Evolutionary conservation across 2,888 invertebrate species (phyloP).

Genomic region (Sepiola atlantica): DNA sequence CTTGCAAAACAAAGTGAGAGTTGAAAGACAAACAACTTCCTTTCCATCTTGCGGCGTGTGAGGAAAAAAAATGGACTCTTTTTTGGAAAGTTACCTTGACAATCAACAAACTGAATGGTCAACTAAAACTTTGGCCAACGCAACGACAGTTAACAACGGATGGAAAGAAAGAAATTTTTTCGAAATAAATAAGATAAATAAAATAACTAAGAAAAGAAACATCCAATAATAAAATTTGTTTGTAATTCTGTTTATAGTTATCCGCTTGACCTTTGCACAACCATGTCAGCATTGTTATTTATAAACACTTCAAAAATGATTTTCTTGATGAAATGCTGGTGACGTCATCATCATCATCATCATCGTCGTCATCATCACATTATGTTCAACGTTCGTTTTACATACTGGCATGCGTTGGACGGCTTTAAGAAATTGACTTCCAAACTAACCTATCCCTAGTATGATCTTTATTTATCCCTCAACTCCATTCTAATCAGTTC

Average conservation of each 20-base stretch:
- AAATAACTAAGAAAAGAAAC: not conserved
- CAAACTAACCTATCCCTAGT: no score
- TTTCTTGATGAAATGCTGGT: not conserved
- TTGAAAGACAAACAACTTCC: not conserved
- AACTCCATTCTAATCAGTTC: no score
- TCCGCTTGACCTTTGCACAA: not conserved
- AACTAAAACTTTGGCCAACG: not conserved
- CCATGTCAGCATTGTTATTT: not conserved
- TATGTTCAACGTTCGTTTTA: no score
- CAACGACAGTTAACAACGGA: not conserved
- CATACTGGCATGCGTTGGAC: no score
- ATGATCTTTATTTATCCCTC: no score
- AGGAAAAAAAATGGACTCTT: not conserved
- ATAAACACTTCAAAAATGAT: not conserved
- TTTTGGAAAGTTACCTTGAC: not conserved
- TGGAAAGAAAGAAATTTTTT: not conserved
- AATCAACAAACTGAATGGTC: not conserved
- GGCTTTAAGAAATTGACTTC: no score
- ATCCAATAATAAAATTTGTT: not conserved
- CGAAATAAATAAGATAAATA: not conserved
- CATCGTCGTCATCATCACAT: no score
- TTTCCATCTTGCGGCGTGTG: not conserved
- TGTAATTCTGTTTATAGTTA: not conserved
- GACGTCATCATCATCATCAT: not conserved
- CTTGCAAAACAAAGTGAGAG: no score